Conservation (phyloP, 2,113 vertebrate species). For the Empidonax alnorum region DNA sequence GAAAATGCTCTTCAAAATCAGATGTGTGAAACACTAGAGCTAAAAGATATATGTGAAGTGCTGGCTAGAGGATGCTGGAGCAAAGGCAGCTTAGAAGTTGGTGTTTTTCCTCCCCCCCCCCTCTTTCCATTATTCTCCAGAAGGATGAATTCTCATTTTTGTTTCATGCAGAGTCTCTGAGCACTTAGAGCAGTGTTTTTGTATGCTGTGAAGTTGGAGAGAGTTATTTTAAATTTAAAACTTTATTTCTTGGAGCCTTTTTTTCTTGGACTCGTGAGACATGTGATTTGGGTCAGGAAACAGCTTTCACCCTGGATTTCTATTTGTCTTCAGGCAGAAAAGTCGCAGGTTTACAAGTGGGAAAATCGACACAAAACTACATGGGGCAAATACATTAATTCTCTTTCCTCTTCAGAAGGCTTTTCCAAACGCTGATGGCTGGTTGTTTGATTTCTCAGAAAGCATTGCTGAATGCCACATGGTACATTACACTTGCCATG, state of each 20-base stretch:
- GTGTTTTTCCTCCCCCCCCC: background rate
- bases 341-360: constrained; percentile 12
- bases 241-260: background rate
- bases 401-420: background rate
- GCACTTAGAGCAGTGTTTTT: background rate
- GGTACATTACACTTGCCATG: background rate
- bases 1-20: constrained; percentile 53
- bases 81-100: constrained; percentile 25
- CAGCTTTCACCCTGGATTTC: background rate
- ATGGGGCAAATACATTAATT: background rate
- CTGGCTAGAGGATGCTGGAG: background rate
- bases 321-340: constrained; percentile 9
- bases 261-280: background rate
- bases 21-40: background rate
- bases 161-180: background rate
- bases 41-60: constrained; percentile 12
- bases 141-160: background rate
- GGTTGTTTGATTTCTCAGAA: background rate
- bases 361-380: constrained; percentile 9
- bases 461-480: accelerated
- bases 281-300: background rate
- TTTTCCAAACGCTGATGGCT: background rate
- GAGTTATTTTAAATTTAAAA: constrained; percentile 23
- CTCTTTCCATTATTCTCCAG: background rate
- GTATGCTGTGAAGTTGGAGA: background rate